Base-by-base conservation (phyloP, 2,888 invertebrate genomes). In the Xestia xanthographa region DNA sequence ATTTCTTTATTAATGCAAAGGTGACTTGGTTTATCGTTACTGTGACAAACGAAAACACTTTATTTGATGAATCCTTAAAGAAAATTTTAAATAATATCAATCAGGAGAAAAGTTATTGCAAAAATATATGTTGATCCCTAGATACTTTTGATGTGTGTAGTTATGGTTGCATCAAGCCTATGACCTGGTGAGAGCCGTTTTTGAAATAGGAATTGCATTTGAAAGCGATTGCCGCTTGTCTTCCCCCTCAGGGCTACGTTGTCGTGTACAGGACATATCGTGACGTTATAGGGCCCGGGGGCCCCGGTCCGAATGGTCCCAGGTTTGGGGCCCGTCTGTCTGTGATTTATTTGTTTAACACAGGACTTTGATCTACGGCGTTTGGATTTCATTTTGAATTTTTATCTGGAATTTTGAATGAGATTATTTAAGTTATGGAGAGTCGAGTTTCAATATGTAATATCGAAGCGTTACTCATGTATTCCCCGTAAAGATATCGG, bases 341-440 rank as follows among this genome's bases (percentile, higher is more conserved):
- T n/a, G 71, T 86, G 77, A 86, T 86, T 86, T 84, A 86, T 80
- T 58, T 74, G 38, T 38, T 38, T 5, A 58, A 62, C 72, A 48
- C 56, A 48, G 41, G 20, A 50, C 56, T 74, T 76, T 81, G 84
- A 79, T 79, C 75, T 84, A 77, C 66, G 48, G 53, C 9, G n/a
- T 63, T 41, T 41, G n/a, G 14, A 63, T 63, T 62, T 38, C n/a
- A 62, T 62, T 63, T 63, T 63, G 38, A 41, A 41, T 41, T 41
- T 63, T 3, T n/a, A n/a, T 63, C 2, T 38, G 62, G 41, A 41
- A 63, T 41, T 63, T 38, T 41, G 3, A 41, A 41, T 63, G 1
- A n/a, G 41, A 38, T 62, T 48, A 48, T 50, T 22, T 50, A 48
- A 22, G n/a, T n/a, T n/a, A 48, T 20, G 8, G 48, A 48, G 48